Base-by-base conservation (phyloP, 2,113 vertebrate species). In the Pelobates fuscus region DNA sequence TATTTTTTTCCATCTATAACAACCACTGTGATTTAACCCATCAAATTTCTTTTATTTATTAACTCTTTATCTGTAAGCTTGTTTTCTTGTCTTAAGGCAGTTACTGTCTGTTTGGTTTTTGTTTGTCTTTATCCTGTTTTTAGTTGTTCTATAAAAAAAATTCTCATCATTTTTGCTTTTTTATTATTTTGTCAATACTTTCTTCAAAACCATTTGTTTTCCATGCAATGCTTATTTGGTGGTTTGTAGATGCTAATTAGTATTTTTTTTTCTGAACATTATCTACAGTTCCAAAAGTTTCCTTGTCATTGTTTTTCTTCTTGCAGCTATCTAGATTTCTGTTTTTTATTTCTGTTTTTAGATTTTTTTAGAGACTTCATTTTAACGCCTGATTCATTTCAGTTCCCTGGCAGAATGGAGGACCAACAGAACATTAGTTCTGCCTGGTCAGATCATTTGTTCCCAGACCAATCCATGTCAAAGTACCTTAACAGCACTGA, bases 401-500 rank as follows among this genome's bases (percentile, higher is more conserved):
- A 24, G 2, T 21, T 27, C 26, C 21, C 24, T 44, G 17, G 72
- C n/a, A n/a, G 8, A 12, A 77, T 77, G 73, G 65, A 67, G 49
- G 73, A 68, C 8, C 55, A 37, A 26, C 73, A 68, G 65, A 68
- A 52, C 57, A 68, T 52, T 18, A 92, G 87, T 32, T 43, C 64
- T 44, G 87, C 86, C 60, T 83, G 82, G 85, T 61, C 80, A 2
- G 54, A 67, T 69, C 85, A 80, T 71, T 15, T 62, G 12, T 37
- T 78, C 1, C 65, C 67, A 54, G 82, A 84, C 5, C 80, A 85
- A 15, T 78, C 0, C 2, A 43, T 87, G 15, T 49, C 72, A 24
- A 80, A 62, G 20, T 85, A 86, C 23, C 58, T 89, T 1, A 92
- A 91, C 79, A 91, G 84, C 82, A 88, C 89, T 0, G 89, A 91